These are phyloP conservation scores for Neofelis nebulosa DNA, from an alignment of 2,113 vertebrate species.

Conservation along the genomic window DNA sequence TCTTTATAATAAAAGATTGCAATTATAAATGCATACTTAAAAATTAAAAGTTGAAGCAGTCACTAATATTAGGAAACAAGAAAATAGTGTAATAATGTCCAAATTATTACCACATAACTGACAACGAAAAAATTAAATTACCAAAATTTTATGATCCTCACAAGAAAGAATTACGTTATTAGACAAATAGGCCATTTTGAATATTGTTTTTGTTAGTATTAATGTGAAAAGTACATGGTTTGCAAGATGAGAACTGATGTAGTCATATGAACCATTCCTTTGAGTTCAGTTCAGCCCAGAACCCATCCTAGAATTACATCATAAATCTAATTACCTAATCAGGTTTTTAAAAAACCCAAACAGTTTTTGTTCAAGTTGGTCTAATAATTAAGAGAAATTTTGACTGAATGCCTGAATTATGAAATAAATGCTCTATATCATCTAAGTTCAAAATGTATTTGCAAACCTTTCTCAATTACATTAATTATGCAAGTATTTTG, in stretches of 20 bases:
- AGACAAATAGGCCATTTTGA: neutral
- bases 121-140: conserved; percentile 28
- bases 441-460: neutral
- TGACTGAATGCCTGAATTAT: neutral
- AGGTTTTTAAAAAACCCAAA: neutral
- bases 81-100: conserved; percentile 39
- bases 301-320: neutral
- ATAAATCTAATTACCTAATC: neutral
- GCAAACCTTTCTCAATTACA: neutral
- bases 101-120: neutral
- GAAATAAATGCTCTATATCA: neutral
- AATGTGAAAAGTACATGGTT: neutral
- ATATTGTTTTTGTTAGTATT: neutral
- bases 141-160: neutral
- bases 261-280: neutral
- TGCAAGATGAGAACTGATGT: neutral
- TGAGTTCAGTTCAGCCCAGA: neutral
- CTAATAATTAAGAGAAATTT: neutral
- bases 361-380: neutral
- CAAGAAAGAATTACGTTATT: neutral
- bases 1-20: neutral
- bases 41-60: conserved; percentile 15
- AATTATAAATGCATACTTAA: neutral
- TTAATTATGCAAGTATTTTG: conserved; percentile 14
- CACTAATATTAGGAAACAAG: conserved; percentile 8